Evolutionary conservation across 30 jellyfish, hydroid and myxozoan species (phyloP).

Genomic region (Cassiopea andromeda): DNA sequence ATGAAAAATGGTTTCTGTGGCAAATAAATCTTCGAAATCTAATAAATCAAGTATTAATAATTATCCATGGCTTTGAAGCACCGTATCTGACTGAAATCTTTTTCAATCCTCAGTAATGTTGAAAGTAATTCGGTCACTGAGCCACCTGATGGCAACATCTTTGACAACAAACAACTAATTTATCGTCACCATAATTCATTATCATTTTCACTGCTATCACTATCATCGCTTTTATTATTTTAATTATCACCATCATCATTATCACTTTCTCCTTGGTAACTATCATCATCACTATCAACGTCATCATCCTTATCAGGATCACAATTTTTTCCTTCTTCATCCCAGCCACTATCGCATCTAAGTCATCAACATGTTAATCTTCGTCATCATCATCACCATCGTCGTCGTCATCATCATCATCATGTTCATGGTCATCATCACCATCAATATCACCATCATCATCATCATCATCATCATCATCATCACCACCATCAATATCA

Average conservation of each 20-base stretch:
- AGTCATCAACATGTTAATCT: conserved; percentile 12
- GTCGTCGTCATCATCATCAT: conserved; percentile 2
- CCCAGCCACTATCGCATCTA: background rate
- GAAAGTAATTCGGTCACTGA: conserved; percentile 4
- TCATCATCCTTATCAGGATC: conserved; percentile 4
- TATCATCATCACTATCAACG: background rate
- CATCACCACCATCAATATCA: background rate
- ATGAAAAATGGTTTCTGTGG: background rate
- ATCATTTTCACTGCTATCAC: background rate
- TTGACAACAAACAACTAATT: background rate
- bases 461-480: conserved; percentile 18
- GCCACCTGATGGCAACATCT: conserved; percentile 17
- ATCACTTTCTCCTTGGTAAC: background rate
- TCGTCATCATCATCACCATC: conserved; percentile 14
- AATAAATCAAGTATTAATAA: conserved; percentile 16
- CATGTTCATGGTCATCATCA: conserved; percentile 20
- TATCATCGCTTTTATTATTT: no score
- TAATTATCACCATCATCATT: background rate
- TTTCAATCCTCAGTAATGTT: background rate
- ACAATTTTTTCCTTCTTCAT: background rate
- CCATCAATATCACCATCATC: conserved; percentile 29
- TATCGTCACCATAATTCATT: background rate
- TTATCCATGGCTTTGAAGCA: conserved; percentile 3
- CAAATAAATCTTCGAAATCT: background rate
- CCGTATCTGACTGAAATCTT: conserved; percentile 30